Base-by-base conservation (phyloP, 2,113 vertebrate genomes). In the Deroptyus accipitrinus region DNA sequence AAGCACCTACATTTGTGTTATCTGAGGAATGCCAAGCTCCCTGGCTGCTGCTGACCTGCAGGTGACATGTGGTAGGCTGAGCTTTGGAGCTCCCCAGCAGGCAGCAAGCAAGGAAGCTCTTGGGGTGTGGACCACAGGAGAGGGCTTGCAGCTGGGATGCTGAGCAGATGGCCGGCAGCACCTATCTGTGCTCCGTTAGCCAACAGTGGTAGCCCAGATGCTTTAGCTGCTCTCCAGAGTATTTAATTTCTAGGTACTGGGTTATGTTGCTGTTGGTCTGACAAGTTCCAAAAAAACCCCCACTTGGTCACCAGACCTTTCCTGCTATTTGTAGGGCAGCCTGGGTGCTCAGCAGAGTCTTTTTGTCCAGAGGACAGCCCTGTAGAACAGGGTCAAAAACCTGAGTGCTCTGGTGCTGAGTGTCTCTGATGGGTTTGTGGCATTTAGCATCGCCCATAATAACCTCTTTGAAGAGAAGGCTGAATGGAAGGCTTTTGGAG, bases 61-160 rank as follows among this genome's bases (percentile, higher is more conserved):
- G 48, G 35, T 64, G 57, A 51, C 57, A 25, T 0, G 1, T 4
- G 39, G 8, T 66, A 55, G n/a, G 49, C 64, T 77, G 83, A 61
- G 46, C 42, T 61, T 72, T 48, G 41, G 20, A 61, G 54, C 31
- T 44, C 4, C 41, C 7, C 52, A n/a, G 57, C 4, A 41, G 37
- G 8, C 17, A 49, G 31, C n/a, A 57, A 13, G 17, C 14, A 15
- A 12, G 3, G 10, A 15, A 10, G 37, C 12, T 66, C 23, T 14
- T 27, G 39, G 33, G 10, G 20, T 31, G 14, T 9, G 41, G 33
- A 15, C 63, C 18, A 11, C 57, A 75, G 61, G 30, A 91, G 57
- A 94, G 30, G 51, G 12, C n/a, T 73, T 74, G 85, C 67, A 92
- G 88, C 82, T 86, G 87, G 75, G 67, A 39, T 30, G 27, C 63